Percentiles rank a stretch among this genome's conserved stretches.
phyloP scores from a whole-genome alignment of 2,113 vertebrate species.

The Nesogale talazaci region DNA sequence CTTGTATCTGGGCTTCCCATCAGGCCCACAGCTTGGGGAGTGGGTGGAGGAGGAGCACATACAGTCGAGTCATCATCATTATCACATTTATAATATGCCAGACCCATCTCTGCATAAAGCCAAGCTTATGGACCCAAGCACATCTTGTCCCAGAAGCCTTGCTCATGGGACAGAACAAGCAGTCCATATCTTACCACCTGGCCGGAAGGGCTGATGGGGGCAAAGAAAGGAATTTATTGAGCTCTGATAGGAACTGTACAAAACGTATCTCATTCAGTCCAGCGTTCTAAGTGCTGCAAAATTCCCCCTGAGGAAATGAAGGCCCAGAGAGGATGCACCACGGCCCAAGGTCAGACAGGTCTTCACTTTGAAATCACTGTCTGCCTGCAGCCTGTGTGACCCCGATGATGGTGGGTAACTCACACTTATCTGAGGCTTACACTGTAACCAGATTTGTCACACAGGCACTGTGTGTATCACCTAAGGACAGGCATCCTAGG shows the following conservation, averaged over 20 bases:
- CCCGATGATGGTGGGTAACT: not conserved
- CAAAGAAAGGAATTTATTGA: not conserved
- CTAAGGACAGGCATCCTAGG: not conserved
- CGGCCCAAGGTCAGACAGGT: not conserved
- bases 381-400: not conserved
- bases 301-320: not conserved
- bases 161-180: not conserved
- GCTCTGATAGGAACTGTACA: not conserved
- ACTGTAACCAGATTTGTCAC: not conserved
- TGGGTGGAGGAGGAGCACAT: not conserved
- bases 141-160: not conserved
- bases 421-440: not conserved
- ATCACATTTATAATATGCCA: not conserved
- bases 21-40: not conserved
- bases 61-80: not conserved
- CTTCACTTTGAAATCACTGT: not conserved
- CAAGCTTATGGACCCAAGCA: not conserved
- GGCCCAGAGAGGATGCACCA: not conserved
- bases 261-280: not conserved
- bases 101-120: not conserved
- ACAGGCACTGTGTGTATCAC: not conserved
- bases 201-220: not conserved
- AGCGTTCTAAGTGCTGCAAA: not conserved
- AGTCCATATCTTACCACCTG: not conserved
- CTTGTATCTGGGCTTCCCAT: not conserved